phyloP scores from a whole-genome alignment of 2,797 vertebrate species.

The Vireo griseus region DNA sequence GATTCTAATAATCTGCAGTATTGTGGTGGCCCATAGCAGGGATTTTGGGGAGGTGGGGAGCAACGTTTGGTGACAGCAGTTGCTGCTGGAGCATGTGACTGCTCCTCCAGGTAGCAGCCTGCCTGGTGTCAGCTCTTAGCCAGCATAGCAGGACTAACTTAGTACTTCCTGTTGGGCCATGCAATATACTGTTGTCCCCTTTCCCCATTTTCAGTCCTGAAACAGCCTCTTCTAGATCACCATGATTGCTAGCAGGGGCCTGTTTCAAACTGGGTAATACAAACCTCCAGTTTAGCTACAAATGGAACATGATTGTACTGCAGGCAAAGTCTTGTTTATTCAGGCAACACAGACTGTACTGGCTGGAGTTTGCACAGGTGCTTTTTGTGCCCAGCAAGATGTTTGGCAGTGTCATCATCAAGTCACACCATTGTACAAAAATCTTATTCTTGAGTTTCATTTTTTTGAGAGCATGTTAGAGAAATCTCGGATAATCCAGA shows the following conservation, averaged over 20 bases:
- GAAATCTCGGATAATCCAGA: background rate
- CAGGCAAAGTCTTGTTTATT: background rate
- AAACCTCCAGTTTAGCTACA: background rate
- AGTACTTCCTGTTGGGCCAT: background rate
- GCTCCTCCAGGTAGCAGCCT: background rate
- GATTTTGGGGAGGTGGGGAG: background rate
- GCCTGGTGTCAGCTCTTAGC: background rate
- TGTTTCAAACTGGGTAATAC: background rate
- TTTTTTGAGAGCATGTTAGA: background rate
- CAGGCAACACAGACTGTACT: background rate
- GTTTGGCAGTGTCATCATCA: background rate
- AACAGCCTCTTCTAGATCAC: background rate
- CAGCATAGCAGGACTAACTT: background rate
- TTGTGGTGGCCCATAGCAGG: background rate
- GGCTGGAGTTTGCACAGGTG: background rate
- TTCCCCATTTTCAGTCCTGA: background rate
- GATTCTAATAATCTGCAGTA: background rate
- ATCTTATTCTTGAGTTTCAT: background rate
- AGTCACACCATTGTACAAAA: background rate
- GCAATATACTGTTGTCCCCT: background rate
- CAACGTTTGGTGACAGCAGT: background rate
- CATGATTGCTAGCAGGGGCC: fast-evolving
- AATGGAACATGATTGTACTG: background rate
- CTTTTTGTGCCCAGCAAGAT: background rate
- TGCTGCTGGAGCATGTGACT: background rate